Conservation (phyloP, 1,140 invertebrate genomes). For the Drosophila lacteicornis region DNA sequence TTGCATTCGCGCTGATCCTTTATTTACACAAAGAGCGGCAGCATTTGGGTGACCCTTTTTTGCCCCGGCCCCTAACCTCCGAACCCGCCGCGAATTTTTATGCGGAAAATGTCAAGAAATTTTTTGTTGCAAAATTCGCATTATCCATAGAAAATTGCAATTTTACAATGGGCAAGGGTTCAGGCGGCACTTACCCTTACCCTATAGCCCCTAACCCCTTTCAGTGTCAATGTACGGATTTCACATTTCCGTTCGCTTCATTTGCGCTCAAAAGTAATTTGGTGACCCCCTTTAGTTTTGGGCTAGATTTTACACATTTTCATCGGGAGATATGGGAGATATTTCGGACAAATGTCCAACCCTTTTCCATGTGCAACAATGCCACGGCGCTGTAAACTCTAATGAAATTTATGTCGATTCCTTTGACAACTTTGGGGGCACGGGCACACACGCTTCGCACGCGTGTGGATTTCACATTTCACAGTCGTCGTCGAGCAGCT, state of each 20-base stretch:
- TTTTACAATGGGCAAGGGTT: slow-evolving; percentile 69
- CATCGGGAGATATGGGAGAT: slow-evolving; percentile 35
- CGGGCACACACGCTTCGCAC: slow-evolving; percentile 62
- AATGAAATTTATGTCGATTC: slow-evolving; percentile 46
- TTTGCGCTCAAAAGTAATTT: slow-evolving; percentile 67
- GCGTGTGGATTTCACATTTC: slow-evolving; percentile 72
- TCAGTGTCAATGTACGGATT: slow-evolving; percentile 19
- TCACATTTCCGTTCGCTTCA: slow-evolving; percentile 30
- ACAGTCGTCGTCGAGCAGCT: slow-evolving; percentile 54
- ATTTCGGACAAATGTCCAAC: slow-evolving; percentile 41
- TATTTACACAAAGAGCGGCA: slow-evolving; percentile 80
- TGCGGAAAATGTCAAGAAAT: slow-evolving; percentile 67
- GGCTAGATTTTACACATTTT: slow-evolving; percentile 74
- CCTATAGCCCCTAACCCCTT: slow-evolving; percentile 45
- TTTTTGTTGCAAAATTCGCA: slow-evolving; percentile 75
- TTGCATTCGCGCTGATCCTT: slow-evolving; percentile 68
- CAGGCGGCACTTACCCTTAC: slow-evolving; percentile 41
- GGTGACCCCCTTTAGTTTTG: slow-evolving; percentile 61
- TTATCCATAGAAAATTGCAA: slow-evolving; percentile 73
- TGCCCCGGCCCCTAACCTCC: slow-evolving; percentile 38
- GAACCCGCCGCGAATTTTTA: slow-evolving; percentile 52
- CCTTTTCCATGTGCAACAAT: slow-evolving; percentile 70
- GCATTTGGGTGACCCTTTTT: slow-evolving; percentile 74
- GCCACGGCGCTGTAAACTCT: slow-evolving; percentile 48
- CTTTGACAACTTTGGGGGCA: slow-evolving; percentile 56